Percentiles rank a stretch among this genome's conserved stretches.
phyloP scores from a whole-genome alignment of 64 coral and sea anemone genomes.

The Cladopsammia gracilis region DNA sequence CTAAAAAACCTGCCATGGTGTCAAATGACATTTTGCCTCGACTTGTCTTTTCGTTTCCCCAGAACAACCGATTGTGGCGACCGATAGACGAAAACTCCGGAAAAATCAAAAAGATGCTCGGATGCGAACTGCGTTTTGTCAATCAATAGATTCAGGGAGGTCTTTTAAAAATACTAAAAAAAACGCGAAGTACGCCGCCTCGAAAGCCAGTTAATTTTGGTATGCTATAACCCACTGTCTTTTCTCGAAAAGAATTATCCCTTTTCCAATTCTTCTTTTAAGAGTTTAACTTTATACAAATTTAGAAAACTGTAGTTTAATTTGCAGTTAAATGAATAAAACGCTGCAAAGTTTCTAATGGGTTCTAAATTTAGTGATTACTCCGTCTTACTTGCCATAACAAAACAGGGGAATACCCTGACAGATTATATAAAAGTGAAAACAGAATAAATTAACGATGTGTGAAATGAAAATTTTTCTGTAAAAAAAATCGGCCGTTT shows the following conservation, averaged over 20 bases:
- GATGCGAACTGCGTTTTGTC: neutral
- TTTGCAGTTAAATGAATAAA: no score
- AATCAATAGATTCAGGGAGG: neutral
- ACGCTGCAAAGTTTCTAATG: no score
- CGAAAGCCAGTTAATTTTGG: no score
- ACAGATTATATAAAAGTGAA: neutral
- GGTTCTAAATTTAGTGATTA: slow-evolving; percentile 9
- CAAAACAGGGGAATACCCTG: slow-evolving; percentile 20
- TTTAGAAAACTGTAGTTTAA: no score
- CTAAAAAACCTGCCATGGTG: neutral
- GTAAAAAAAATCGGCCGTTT: neutral
- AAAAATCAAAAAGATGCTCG: neutral
- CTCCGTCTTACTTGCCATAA: neutral
- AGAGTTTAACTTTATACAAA: no score
- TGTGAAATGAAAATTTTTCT: no score
- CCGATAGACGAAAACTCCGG: neutral
- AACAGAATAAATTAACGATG: neutral
- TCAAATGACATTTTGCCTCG: neutral
- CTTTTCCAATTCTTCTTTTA: no score
- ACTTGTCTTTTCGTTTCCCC: neutral
- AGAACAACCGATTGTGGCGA: neutral
- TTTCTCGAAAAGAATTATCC: no score
- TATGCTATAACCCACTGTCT: no score
- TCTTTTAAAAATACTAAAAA: neutral
- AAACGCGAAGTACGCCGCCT: no score